Evolutionary conservation across 2,888 invertebrate genomes (phyloP), one percentile per base, ranked within the genome.

Genomic region (Hybos culiciformis): DNA sequence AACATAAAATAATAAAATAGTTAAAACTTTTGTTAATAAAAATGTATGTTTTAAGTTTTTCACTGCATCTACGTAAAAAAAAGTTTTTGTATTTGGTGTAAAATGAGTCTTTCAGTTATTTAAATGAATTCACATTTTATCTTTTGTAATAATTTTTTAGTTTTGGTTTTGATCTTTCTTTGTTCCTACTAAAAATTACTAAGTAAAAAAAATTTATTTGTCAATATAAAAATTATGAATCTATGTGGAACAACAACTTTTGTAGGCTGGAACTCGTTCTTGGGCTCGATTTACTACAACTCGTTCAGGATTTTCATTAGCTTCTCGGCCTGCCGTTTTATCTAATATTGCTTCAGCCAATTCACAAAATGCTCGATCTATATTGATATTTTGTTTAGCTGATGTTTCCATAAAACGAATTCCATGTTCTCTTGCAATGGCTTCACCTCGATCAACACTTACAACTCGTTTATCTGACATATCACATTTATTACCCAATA

Each of bases 341-440:
- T 91, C 88, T 58, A 93, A 73, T 68, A 96, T 91, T 58, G 92
- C 88, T 73, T 91, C 87, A 42, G 94, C 88, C 63, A 94, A 72
- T 70, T 93, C 88, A 60, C 84, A 83, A 73, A 96, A 96, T 46
- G 94, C 93, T 62, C 82, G 80, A 63, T 94, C 94, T 60, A 96
- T 93, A 71, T 96, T 96, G 59, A 92, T 86, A 69, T 93, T 91
- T 44, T 90, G 84, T 72, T 96, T 96, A 49, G 96, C 96, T 50
- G 93, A 93, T 45, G 96, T 96, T 75, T 96, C 96, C 84, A 94
- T 86, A 73, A 96, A 96, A 52, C 90, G 78, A 66, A 96, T 92
- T 56, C 86, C 77, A 70, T 96, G 93, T 71, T 96, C 93, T 58
- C 85, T 76, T 33, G 92, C 93, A 71, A 96, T 93, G 55, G 83